phyloP scores from a whole-genome alignment of 1,140 invertebrate species.

The Asobara japonica region DNA sequence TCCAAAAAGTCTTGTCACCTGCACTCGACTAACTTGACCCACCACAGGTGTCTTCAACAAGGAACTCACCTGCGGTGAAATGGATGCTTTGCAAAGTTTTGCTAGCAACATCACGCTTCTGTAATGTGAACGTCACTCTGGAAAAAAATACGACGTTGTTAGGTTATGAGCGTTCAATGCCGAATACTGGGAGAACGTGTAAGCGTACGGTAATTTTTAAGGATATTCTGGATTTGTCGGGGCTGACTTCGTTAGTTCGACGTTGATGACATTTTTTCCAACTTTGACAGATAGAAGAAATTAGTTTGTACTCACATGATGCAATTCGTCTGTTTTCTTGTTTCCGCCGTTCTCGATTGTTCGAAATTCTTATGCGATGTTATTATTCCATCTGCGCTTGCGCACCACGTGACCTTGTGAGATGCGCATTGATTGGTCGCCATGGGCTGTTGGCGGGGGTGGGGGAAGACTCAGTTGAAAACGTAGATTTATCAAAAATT shows the following conservation, averaged over 20 bases:
- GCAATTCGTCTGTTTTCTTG: constrained; percentile 33
- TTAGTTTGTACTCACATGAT: constrained; percentile 38
- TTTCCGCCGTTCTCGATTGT: constrained; percentile 3
- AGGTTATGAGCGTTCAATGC: not conserved
- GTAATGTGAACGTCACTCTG: constrained; percentile 17
- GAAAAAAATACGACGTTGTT: constrained; percentile 20
- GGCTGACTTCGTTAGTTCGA: not conserved
- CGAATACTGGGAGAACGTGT: not conserved
- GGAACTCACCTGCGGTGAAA: constrained; percentile 46
- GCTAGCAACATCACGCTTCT: constrained; percentile 54
- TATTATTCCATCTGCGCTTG: not conserved
- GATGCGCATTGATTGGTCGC: too few relatives aligned
- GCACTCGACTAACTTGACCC: constrained; percentile 43
- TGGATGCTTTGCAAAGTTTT: constrained; percentile 50
- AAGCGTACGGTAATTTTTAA: not conserved
- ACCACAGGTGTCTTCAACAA: constrained; percentile 47
- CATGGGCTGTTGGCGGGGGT: too few relatives aligned
- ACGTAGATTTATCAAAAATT: too few relatives aligned
- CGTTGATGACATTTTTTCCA: not conserved
- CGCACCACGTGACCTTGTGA: too few relatives aligned
- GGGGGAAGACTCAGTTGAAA: too few relatives aligned
- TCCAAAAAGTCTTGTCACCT: constrained; percentile 53
- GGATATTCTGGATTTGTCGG: not conserved
- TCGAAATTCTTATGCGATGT: not conserved
- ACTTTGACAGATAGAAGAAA: not conserved